These are phyloP conservation scores for Serripes groenlandicus DNA, from an alignment of 2,888 invertebrate genomes.

Conservation along the genomic window DNA sequence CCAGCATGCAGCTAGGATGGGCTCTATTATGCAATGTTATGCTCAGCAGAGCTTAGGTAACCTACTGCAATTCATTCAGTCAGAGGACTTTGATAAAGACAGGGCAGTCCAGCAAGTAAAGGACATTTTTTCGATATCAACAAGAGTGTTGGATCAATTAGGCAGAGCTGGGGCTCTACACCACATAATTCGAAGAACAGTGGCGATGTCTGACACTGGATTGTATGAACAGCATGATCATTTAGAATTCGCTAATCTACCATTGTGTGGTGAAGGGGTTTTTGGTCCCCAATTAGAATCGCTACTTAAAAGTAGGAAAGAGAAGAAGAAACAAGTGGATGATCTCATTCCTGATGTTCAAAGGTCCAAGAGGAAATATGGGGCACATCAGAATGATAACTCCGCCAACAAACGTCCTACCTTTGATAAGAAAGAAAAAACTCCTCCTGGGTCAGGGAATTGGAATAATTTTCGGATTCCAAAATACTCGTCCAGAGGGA, in stretches of 20 bases:
- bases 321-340: constrained; percentile 20
- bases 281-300: constrained; percentile 6
- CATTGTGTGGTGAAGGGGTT: constrained; percentile 22
- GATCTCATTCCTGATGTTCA: constrained; percentile 20
- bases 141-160: constrained; percentile 51
- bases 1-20: constrained; percentile 28
- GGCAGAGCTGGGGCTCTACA: constrained; percentile 49
- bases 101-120: constrained; percentile 24
- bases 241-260: constrained; percentile 27
- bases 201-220: constrained; percentile 42
- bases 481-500: background rate
- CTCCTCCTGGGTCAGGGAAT: background rate
- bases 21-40: constrained; percentile 34
- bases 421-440: no score
- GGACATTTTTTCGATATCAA: constrained; percentile 54
- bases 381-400: no score
- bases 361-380: no score
- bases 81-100: constrained; percentile 3
- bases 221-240: no score
- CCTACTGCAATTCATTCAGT: constrained; percentile 9
- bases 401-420: no score
- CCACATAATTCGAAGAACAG: constrained; percentile 29
- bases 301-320: constrained; percentile 12
- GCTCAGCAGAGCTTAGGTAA: constrained; percentile 13
- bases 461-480: constrained; percentile 35